These are phyloP conservation scores for Oceanodroma tethys DNA, from an alignment of 2,113 vertebrate genomes.

Conservation along the genomic window DNA sequence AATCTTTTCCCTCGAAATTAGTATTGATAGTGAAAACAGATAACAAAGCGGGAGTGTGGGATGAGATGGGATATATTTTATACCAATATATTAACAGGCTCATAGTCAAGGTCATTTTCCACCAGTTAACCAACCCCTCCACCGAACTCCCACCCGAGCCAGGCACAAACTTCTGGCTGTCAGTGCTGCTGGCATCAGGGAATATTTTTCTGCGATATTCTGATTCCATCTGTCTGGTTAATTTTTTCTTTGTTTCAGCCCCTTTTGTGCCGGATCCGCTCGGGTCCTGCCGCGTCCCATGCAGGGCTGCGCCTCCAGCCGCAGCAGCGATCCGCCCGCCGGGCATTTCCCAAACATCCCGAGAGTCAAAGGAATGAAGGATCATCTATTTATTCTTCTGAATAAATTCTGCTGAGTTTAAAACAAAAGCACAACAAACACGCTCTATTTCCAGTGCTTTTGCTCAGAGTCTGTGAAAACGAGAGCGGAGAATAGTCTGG, in stretches of 20 bases:
- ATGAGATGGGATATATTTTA: not conserved
- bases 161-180: not conserved
- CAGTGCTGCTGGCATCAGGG: accelerated
- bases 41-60: not conserved
- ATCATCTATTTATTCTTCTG: not conserved
- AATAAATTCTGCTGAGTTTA: not conserved
- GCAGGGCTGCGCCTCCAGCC: not conserved
- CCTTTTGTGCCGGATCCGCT: not conserved
- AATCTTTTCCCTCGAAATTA: not conserved
- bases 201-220: not conserved
- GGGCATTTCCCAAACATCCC: not conserved
- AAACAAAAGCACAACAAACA: not conserved
- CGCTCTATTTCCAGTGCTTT: not conserved
- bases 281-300: accelerated
- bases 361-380: not conserved
- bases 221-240: not conserved
- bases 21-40: not conserved
- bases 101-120: not conserved
- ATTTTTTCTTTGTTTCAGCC: not conserved
- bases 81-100: not conserved
- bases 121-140: not conserved
- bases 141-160: not conserved
- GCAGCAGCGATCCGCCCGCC: accelerated
- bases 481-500: not conserved
- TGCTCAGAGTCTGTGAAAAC: not conserved